Evolutionary conservation across 1,140 invertebrate genomes (phyloP).

Genomic region (Leptopilina boulardi): DNA sequence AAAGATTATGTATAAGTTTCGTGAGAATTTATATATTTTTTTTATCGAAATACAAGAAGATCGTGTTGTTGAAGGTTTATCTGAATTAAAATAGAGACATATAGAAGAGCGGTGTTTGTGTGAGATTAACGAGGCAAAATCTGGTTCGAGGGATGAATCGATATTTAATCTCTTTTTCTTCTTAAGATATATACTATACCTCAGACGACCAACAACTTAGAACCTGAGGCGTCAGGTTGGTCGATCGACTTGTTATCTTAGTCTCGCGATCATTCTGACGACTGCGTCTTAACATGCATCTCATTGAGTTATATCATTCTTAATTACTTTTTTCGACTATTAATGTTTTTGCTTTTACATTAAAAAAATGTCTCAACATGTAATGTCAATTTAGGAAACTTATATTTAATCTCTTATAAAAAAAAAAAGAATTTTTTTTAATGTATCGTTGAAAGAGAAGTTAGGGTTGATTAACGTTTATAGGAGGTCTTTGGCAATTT

Average conservation of each 20-base stretch:
- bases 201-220: conserved; percentile 35
- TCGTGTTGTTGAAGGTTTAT: background rate
- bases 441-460: no score
- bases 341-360: background rate
- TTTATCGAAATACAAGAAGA: background rate
- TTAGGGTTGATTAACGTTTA: no score
- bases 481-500: no score
- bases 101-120: conserved; percentile 31
- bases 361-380: background rate
- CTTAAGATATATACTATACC: background rate
- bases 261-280: conserved; percentile 55
- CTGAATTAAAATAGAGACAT: conserved; percentile 44
- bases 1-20: no score
- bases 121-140: conserved; percentile 48
- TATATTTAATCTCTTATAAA: background rate
- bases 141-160: conserved; percentile 31
- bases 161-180: conserved; percentile 47
- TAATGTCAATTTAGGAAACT: conserved; percentile 10
- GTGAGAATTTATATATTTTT: no score
- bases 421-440: no score
- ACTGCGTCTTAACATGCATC: conserved; percentile 51
- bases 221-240: conserved; percentile 43
- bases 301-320: conserved; percentile 54
- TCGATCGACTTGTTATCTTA: conserved; percentile 56
- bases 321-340: conserved; percentile 53